phyloP scores from a whole-genome alignment of 1,140 invertebrate species.

The Pseudobourletiella spinata region DNA sequence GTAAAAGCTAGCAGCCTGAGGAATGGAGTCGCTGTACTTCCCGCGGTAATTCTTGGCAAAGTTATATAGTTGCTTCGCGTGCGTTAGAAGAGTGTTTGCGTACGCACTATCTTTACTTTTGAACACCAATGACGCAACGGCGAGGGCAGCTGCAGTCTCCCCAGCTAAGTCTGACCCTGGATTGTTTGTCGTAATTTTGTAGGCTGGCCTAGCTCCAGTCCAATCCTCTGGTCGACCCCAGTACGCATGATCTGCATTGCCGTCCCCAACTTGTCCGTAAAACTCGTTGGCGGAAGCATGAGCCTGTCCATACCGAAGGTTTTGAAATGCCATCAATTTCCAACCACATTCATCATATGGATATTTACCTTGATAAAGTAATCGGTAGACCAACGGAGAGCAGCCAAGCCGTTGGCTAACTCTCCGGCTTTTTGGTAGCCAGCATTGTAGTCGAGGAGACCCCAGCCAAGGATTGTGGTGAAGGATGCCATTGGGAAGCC shows the following conservation, averaged over 20 bases:
- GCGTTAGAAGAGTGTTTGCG: conserved; percentile 33
- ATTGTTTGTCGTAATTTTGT: conserved; percentile 35
- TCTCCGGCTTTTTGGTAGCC: conserved; percentile 37
- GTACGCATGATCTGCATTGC: conserved; percentile 34
- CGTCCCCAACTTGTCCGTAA: conserved; percentile 37
- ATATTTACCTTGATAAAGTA: conserved; percentile 41
- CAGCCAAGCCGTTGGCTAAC: conserved; percentile 35
- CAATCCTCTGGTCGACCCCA: conserved; percentile 42
- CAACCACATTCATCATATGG: background rate
- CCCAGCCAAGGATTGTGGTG: conserved; percentile 41
- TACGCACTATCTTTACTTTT: conserved; percentile 33
- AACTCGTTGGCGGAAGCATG: conserved; percentile 12
- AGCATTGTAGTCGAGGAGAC: conserved; percentile 39
- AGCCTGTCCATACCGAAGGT: background rate
- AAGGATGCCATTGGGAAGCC: conserved; percentile 42
- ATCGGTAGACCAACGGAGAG: conserved; percentile 41
- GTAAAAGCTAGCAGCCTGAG: background rate
- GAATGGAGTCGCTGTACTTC: conserved; percentile 38
- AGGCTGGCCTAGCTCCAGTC: conserved; percentile 40
- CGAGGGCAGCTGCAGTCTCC: conserved; percentile 43
- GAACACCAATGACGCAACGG: conserved; percentile 42
- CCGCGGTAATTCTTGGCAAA: conserved; percentile 42
- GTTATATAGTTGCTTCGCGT: conserved; percentile 41
- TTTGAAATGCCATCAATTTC: background rate
- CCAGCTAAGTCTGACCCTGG: conserved; percentile 42